These are phyloP conservation scores for Itoplectis maculator DNA, from an alignment of 2,888 invertebrate genomes.

Conservation along the genomic window DNA sequence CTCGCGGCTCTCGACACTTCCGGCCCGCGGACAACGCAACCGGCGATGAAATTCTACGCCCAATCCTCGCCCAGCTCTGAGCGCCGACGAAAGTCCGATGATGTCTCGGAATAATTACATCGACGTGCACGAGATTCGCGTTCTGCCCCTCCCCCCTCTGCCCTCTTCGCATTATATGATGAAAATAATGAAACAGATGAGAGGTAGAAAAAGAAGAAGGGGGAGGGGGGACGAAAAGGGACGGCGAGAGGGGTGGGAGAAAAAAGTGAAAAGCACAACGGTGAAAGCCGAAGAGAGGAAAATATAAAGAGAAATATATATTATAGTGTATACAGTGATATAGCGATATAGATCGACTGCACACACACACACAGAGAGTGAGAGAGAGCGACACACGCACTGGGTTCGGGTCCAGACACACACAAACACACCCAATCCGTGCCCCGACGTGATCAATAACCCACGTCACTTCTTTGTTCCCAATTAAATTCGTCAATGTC, in stretches of 20 bases:
- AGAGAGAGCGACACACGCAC: slow-evolving; percentile 35
- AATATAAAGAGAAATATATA: slow-evolving; percentile 33
- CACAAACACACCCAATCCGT: slow-evolving; percentile 66
- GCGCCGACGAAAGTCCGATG: slow-evolving; percentile 50
- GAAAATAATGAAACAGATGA: slow-evolving; percentile 22
- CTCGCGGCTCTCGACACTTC: slow-evolving; percentile 69
- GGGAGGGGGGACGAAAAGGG: not conserved
- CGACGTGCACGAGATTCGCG: slow-evolving; percentile 58
- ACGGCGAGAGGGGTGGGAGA: not conserved
- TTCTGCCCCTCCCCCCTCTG: not conserved
- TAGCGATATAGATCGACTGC: not conserved
- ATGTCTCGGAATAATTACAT: slow-evolving; percentile 69
- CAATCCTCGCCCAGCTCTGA: slow-evolving; percentile 37
- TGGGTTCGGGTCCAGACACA: no score
- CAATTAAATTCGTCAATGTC: slow-evolving; percentile 69
- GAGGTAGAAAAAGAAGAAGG: not conserved
- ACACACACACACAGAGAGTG: no score
- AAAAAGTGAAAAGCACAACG: not conserved
- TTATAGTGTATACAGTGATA: slow-evolving; percentile 26
- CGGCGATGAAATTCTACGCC: slow-evolving; percentile 72
- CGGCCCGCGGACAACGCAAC: slow-evolving; percentile 55
- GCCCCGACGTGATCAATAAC: slow-evolving; percentile 67
- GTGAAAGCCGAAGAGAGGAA: slow-evolving; percentile 19
- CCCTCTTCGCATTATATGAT: not conserved
- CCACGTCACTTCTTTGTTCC: slow-evolving; percentile 67